These are phyloP conservation scores for Vanessa cardui DNA, from an alignment of 2,888 invertebrate species.

Conservation along the genomic window DNA sequence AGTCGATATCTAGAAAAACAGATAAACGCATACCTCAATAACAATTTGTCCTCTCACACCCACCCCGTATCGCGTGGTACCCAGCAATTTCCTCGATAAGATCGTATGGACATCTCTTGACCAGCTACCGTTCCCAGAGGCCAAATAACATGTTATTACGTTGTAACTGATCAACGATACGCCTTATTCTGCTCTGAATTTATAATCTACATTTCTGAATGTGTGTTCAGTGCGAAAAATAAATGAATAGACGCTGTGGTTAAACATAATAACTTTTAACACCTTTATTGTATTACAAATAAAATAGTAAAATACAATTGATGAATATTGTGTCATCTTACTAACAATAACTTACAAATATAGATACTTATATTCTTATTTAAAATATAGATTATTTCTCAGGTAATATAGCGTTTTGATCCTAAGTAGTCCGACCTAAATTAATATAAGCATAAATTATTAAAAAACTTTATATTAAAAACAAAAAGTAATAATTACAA, in stretches of 20 bases:
- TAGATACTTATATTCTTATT: too few species aligned
- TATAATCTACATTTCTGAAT: slow-evolving; percentile 20
- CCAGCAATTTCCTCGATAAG: slow-evolving; percentile 40
- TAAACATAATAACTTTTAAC: not conserved
- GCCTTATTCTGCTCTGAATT: slow-evolving; percentile 19
- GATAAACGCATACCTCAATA: slow-evolving; percentile 30
- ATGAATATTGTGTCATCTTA: too few species aligned
- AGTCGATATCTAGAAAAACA: not conserved
- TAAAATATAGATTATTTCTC: too few species aligned
- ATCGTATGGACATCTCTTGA: slow-evolving; percentile 26
- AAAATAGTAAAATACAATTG: too few species aligned
- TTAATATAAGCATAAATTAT: too few species aligned
- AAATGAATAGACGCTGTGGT: not conserved
- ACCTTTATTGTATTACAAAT: too few species aligned
- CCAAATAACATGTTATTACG: slow-evolving; percentile 28
- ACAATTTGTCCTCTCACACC: slow-evolving; percentile 31
- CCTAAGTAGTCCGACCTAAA: too few species aligned
- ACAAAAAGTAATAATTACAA: too few species aligned
- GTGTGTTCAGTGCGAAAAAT: slow-evolving; percentile 17
- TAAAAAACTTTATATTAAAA: too few species aligned
- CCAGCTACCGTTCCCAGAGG: slow-evolving; percentile 39
- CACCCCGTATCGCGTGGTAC: slow-evolving; percentile 27
- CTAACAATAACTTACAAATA: too few species aligned
- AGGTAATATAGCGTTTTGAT: too few species aligned
- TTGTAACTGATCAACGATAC: slow-evolving; percentile 15